Evolutionary conservation across 2,797 vertebrate species (phyloP).

Genomic region (Peromyscus melanophrys): DNA sequence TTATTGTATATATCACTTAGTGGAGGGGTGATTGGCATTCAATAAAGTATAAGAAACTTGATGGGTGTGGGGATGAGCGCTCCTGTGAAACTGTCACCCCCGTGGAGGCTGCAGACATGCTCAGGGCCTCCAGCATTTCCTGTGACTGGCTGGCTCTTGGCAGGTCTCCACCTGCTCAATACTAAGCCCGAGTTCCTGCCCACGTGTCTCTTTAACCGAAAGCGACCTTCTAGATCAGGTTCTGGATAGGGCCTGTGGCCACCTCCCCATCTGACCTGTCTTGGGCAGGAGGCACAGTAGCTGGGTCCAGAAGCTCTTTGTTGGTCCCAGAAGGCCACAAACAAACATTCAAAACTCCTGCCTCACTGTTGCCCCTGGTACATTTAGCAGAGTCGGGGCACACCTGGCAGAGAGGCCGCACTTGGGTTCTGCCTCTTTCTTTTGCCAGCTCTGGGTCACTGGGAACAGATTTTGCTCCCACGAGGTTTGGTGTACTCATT

Average conservation of each 20-base stretch:
- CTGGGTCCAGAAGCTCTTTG: neutral
- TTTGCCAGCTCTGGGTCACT: neutral
- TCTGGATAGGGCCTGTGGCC: too few relatives aligned
- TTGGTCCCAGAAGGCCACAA: neutral
- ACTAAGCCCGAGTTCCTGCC: neutral
- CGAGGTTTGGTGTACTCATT: neutral
- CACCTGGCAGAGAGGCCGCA: neutral
- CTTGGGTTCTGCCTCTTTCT: neutral
- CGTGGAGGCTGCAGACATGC: neutral
- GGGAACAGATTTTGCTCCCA: neutral
- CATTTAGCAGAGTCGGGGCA: neutral
- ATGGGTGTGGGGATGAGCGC: neutral
- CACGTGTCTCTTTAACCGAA: neutral
- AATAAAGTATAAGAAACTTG: neutral
- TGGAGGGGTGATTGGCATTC: neutral
- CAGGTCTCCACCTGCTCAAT: rapidly evolving
- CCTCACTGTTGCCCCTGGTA: rapidly evolving
- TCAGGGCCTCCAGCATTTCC: neutral
- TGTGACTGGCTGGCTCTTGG: neutral
- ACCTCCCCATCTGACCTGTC: neutral
- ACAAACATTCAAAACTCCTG: neutral
- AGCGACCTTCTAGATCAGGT: neutral
- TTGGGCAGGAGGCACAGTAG: neutral
- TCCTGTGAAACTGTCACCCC: neutral
- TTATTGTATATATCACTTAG: neutral